phyloP scores from a whole-genome alignment of 2,113 vertebrate species.

The Deroptyus accipitrinus region DNA sequence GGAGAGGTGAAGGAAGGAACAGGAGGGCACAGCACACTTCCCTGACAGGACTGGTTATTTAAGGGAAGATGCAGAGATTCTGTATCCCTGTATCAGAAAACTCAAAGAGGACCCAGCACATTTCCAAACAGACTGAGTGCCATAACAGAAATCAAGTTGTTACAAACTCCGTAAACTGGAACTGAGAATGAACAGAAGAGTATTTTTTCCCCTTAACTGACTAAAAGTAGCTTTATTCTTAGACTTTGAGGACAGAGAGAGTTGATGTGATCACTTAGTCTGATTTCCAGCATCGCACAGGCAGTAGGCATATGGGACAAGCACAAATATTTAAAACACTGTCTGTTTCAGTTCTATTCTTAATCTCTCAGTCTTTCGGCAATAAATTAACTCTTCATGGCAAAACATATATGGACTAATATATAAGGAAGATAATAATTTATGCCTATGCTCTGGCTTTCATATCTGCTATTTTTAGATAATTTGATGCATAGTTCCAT shows the following conservation, averaged over 20 bases:
- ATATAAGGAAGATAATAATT: background rate
- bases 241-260: background rate
- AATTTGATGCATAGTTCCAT: background rate
- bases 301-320: background rate
- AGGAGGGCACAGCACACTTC: background rate
- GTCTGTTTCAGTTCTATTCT: background rate
- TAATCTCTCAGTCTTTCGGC: background rate
- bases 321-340: constrained; percentile 26
- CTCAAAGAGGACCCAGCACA: background rate
- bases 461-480: background rate
- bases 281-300: background rate
- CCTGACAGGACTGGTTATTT: background rate
- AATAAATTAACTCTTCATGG: background rate
- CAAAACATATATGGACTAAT: background rate
- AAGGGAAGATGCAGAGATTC: background rate
- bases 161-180: background rate
- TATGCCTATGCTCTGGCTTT: background rate
- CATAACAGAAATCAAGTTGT: constrained; percentile 7
- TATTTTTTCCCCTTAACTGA: background rate
- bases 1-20: background rate
- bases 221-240: background rate
- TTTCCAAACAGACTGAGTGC: background rate
- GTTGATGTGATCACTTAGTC: background rate
- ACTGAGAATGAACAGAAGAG: background rate
- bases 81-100: no score